These are phyloP conservation scores for Apoda limacodes DNA, from an alignment of 2,888 invertebrate genomes.

Conservation along the genomic window DNA sequence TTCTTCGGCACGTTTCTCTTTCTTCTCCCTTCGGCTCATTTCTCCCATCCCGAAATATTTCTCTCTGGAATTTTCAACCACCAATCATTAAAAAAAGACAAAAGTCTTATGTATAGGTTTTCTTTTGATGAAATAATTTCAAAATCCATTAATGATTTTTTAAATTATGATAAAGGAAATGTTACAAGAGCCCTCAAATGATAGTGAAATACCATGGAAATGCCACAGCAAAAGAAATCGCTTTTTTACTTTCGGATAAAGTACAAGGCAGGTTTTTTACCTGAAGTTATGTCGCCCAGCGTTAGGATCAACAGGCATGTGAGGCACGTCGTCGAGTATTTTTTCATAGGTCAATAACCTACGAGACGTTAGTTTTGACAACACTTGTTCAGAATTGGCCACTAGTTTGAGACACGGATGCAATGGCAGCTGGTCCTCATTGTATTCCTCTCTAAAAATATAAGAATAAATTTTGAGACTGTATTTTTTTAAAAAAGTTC, in stretches of 20 bases:
- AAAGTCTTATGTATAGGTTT: too few relatives aligned
- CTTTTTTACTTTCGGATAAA: background rate
- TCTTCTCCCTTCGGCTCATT: constrained; percentile 73
- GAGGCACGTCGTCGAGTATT: constrained; percentile 52
- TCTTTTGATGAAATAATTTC: too few relatives aligned
- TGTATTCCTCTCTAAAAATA: constrained; percentile 77
- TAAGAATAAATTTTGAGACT: too few relatives aligned
- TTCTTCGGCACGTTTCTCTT: constrained; percentile 42
- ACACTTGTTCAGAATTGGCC: constrained; percentile 89
- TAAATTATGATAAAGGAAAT: too few relatives aligned
- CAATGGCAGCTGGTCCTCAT: constrained; percentile 77
- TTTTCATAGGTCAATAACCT: constrained; percentile 90
- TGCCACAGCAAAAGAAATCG: background rate
- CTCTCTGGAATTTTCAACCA: constrained; percentile 45
- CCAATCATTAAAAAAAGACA: background rate
- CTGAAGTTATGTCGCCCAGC: constrained; percentile 36
- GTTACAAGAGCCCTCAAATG: too few relatives aligned
- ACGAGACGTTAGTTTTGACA: constrained; percentile 84
- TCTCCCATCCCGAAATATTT: constrained; percentile 79
- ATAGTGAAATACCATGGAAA: too few relatives aligned
- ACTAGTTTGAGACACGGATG: constrained; percentile 84
- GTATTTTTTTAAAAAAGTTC: too few relatives aligned
- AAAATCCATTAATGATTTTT: too few relatives aligned
- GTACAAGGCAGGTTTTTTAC: too few relatives aligned
- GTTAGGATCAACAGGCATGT: constrained; percentile 32